phyloP scores from a whole-genome alignment of 2,888 invertebrate genomes.

The Parasteatoda lunata region DNA sequence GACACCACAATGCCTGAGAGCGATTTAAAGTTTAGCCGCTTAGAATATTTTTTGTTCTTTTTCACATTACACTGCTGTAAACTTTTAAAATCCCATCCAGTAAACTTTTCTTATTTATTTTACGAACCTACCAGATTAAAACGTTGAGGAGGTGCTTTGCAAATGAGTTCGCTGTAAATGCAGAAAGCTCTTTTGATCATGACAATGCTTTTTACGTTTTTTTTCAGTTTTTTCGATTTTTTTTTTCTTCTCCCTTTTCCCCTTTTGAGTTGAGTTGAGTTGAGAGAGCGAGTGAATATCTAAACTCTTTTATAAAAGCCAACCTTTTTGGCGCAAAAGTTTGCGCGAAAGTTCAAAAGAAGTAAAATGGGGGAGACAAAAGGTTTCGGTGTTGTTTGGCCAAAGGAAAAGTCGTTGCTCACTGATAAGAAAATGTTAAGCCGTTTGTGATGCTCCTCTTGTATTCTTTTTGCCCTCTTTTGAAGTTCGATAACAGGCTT shows the following conservation, averaged over 20 bases:
- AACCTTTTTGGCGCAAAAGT: slow-evolving; percentile 30
- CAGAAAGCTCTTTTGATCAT: slow-evolving; percentile 58
- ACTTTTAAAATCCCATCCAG: slow-evolving; percentile 65
- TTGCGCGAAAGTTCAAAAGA: slow-evolving; percentile 57
- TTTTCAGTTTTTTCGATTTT: background rate
- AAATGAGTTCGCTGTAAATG: slow-evolving; percentile 57
- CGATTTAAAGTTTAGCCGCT: slow-evolving; percentile 49
- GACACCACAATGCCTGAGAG: slow-evolving; percentile 24
- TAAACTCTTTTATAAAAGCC: slow-evolving; percentile 58
- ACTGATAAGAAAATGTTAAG: slow-evolving; percentile 66
- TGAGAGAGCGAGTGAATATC: slow-evolving; percentile 15
- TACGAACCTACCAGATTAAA: slow-evolving; percentile 36
- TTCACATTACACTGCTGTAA: slow-evolving; percentile 11
- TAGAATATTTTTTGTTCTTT: slow-evolving; percentile 22
- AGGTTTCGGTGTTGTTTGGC: slow-evolving; percentile 20
- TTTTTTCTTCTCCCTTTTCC: slow-evolving; percentile 1
- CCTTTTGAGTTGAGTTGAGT: slow-evolving; percentile 8
- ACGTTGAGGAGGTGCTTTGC: slow-evolving; percentile 21
- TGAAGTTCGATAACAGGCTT: slow-evolving; percentile 66
- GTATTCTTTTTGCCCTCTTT: slow-evolving; percentile 38
- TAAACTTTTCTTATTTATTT: slow-evolving; percentile 45
- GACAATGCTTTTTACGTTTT: slow-evolving; percentile 60
- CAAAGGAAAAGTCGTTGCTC: slow-evolving; percentile 47
- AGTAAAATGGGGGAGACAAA: slow-evolving; percentile 42
- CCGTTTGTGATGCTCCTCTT: slow-evolving; percentile 51